These are phyloP conservation scores for Elephantulus edwardii DNA, from an alignment of 2,113 vertebrate species.

Conservation along the genomic window DNA sequence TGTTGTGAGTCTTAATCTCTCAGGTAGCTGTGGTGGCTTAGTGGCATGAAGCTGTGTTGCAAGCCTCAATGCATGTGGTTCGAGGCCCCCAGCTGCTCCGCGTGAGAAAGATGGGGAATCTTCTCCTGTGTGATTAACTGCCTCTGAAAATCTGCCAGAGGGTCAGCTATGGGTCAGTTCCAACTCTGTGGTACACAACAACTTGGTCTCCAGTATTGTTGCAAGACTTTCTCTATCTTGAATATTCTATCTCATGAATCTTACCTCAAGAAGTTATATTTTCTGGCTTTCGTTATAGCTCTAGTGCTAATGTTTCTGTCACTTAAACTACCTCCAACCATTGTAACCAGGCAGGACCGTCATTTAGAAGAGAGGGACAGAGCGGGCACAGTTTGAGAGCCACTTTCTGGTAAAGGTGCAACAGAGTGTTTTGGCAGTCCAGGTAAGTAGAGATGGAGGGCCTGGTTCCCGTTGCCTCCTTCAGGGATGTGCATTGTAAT, in stretches of 20 bases:
- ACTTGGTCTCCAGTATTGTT: not conserved
- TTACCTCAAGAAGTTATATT: not conserved
- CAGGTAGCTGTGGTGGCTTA: not conserved
- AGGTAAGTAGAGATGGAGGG: not conserved
- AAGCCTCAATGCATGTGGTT: too few relatives aligned
- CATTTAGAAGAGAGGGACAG: not conserved
- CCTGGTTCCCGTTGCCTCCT: not conserved
- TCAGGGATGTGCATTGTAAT: not conserved
- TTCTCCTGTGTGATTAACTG: too few relatives aligned
- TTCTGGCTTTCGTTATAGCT: not conserved
- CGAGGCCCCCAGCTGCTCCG: too few relatives aligned
- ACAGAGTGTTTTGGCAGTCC: not conserved
- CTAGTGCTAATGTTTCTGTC: not conserved
- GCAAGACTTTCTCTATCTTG: not conserved
- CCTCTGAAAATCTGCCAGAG: too few relatives aligned
- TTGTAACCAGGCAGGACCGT: not conserved
- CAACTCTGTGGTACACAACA: too few relatives aligned
- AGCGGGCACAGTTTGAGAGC: not conserved
- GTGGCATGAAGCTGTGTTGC: too few relatives aligned
- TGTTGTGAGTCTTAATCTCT: not conserved
- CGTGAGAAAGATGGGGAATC: too few relatives aligned
- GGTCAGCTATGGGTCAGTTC: too few relatives aligned
- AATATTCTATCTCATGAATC: not conserved
- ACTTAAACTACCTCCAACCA: fast-evolving
- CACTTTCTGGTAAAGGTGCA: not conserved